Evolutionary conservation across 2,113 vertebrate species (phyloP).

Genomic region (Gorsachius goisagi): DNA sequence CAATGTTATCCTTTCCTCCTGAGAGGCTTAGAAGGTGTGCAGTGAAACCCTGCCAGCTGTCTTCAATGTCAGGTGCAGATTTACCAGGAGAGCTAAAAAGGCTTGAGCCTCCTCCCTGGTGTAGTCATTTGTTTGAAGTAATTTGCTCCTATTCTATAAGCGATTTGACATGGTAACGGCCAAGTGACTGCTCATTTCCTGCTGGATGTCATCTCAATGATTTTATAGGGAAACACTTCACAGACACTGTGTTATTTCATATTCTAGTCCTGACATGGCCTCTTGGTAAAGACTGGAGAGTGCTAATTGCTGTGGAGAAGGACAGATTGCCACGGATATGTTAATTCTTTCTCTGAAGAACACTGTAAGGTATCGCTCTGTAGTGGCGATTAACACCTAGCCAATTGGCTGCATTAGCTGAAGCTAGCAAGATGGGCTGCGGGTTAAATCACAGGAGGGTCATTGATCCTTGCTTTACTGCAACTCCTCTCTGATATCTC

Average conservation of each 20-base stretch:
- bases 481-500: background rate
- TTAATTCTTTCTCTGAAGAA: background rate
- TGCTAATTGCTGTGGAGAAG: background rate
- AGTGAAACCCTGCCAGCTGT: background rate
- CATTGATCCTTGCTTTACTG: background rate
- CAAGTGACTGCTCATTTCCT: background rate
- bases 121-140: background rate
- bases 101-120: background rate
- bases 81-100: background rate
- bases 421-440: background rate
- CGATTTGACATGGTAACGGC: background rate
- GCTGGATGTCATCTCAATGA: background rate
- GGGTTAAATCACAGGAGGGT: background rate
- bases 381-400: background rate
- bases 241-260: background rate
- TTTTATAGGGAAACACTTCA: background rate
- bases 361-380: rapidly evolving
- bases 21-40: background rate
- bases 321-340: background rate
- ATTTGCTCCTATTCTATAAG: background rate
- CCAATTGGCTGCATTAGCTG: background rate
- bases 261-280: background rate
- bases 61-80: background rate
- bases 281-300: background rate
- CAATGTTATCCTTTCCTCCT: background rate